Conservation (phyloP, 2,797 vertebrate species). For the Champsocephalus gunnari region DNA sequence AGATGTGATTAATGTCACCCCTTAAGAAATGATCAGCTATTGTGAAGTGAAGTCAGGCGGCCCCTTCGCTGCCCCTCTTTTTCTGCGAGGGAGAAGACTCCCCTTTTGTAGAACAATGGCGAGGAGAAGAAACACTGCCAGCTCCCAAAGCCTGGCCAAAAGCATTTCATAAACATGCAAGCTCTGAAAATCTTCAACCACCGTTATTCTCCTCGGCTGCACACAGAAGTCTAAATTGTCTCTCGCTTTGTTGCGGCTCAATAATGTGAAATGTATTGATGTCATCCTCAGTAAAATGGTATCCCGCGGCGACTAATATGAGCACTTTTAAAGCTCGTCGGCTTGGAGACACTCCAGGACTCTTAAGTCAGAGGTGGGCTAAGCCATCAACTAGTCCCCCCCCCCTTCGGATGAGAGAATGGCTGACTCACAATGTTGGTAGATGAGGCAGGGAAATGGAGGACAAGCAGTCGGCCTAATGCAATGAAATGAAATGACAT, state of each 20-base stretch:
- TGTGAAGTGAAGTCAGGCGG: conserved; percentile 62
- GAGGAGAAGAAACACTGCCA: conserved; percentile 48
- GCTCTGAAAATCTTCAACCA: conserved; percentile 51
- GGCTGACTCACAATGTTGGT: conserved; percentile 77
- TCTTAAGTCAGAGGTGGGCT: conserved; percentile 65
- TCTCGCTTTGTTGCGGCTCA: conserved; percentile 56
- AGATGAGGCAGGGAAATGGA: conserved; percentile 74
- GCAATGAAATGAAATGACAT: conserved; percentile 75
- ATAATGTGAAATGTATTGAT: conserved; percentile 68
- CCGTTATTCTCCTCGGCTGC: conserved; percentile 18
- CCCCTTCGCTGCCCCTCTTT: conserved; percentile 46
- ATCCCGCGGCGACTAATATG: conserved; percentile 62
- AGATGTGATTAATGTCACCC: conserved; percentile 75
- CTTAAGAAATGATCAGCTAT: conserved; percentile 69
- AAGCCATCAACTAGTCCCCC: conserved; percentile 40
- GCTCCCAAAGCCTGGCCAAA: conserved; percentile 49
- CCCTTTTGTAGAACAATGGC: conserved; percentile 69
- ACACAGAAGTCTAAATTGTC: conserved; percentile 47
- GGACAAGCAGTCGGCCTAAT: conserved; percentile 68
- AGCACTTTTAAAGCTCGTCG: conserved; percentile 54
- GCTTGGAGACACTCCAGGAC: conserved; percentile 62
- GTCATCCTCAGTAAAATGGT: conserved; percentile 67
- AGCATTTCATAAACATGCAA: conserved; percentile 68
- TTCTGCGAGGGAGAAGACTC: conserved; percentile 55
- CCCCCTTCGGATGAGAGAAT: conserved; percentile 65